A percentile compares a stretch with the other conserved stretches of the same genome.
These are phyloP conservation scores for Oeneis ivallda DNA, from an alignment of 2,888 invertebrate genomes.

Conservation along the genomic window DNA sequence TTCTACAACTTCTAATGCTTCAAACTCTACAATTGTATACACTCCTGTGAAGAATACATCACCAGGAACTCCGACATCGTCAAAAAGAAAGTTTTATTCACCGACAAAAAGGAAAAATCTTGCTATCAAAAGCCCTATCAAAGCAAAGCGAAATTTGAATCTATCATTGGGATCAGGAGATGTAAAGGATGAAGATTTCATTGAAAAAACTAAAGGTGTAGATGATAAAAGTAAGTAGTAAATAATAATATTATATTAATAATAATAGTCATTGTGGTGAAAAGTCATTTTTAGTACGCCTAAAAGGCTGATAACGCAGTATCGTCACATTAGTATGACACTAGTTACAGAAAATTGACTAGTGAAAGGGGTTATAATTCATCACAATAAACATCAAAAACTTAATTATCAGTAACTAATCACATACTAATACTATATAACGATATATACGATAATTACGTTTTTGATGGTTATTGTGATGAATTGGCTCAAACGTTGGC, in stretches of 20 bases:
- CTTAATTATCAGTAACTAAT: too few species aligned
- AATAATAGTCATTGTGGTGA: too few species aligned
- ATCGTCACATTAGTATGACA: too few species aligned
- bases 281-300: too few species aligned
- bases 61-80: conserved; percentile 26
- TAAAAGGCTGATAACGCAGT: too few species aligned
- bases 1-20: conserved; percentile 24
- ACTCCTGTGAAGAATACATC: conserved; percentile 43
- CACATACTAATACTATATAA: too few species aligned
- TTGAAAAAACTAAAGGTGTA: conserved; percentile 46
- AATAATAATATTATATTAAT: not conserved
- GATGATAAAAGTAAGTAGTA: conserved; percentile 69
- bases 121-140: conserved; percentile 46
- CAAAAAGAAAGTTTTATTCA: conserved; percentile 57
- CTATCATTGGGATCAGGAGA: conserved; percentile 39
- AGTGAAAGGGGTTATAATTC: too few species aligned
- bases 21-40: conserved; percentile 46
- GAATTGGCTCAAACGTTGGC: too few species aligned
- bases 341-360: too few species aligned
- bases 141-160: conserved; percentile 53
- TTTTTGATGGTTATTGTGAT: too few species aligned
- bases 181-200: conserved; percentile 38
- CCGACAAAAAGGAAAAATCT: conserved; percentile 60
- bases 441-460: too few species aligned
- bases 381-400: too few species aligned